Base-by-base conservation (phyloP, 2,113 vertebrate genomes). In the Copsychus sechellarum region DNA sequence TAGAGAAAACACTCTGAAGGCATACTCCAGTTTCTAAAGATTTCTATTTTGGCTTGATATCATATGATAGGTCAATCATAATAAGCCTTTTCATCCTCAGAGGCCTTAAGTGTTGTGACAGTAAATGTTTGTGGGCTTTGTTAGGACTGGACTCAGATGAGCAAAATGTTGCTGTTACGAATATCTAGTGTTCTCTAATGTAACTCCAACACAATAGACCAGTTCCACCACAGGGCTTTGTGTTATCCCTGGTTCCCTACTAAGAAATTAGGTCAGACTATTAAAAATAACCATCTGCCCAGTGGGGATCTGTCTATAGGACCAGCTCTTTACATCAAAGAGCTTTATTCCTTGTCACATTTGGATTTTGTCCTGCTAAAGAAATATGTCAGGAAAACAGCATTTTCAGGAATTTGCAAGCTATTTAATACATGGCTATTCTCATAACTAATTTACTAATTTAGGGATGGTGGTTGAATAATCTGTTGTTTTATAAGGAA, bases 271-370 rank as follows among this genome's bases (percentile, higher is more conserved):
- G 97, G 96, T 97, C 96, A 97, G 71, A 66, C 77, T 94, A 95
- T 96, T 97, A 97, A 97, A 98, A 97, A 97, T 97, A 97, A 80
- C 93, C 90, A 86, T 94, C 87, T 97, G 80, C 72, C 95, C 91
- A 86, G 71, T 73, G 56, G 89, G 86, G 58, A 95, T 96, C 91
- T 96, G 62, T 88, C 91, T 93, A 57, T 69, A 96, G 94, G 88
- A 95, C 85, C 95, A 94, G 58, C 17, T 88, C 60, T 62, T 94
- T 93, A 47, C 50, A 87, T 85, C 38, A 65, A 54, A 84, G 69
- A 72, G 38, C 64, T 97, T 96, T 96, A 85, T 72, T 93, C n/a
- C 82, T 92, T 86, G 72, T 91, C 88, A 91, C 45, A 78, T 93
- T 88, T 74, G 53, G 76, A 81, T 92, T 91, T 91, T 64, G 24